Percentiles rank a stretch among this genome's conserved stretches.
Evolutionary conservation across 2,888 invertebrate species (phyloP).

Genomic region (Panzeria rudis): DNA sequence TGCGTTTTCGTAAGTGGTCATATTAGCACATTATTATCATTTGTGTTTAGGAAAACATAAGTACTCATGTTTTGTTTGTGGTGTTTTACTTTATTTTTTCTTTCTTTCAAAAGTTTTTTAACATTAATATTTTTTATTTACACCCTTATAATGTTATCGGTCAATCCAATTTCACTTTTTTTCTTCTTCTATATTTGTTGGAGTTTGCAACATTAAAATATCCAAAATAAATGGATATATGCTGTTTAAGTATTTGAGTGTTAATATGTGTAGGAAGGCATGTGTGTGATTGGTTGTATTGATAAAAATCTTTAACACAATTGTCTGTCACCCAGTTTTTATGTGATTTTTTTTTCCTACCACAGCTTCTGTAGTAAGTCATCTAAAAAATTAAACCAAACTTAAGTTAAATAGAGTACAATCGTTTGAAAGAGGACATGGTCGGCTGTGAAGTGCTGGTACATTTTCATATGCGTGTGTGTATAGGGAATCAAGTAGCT

Average conservation of each 20-base stretch:
- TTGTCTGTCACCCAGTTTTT: conserved; percentile 74
- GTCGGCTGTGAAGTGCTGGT: conserved; percentile 3
- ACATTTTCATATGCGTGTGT: too few relatives aligned
- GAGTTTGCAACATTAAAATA: conserved; percentile 35
- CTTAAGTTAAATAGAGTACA: conserved; percentile 8
- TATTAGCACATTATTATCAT: conserved; percentile 58
- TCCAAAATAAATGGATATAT: conserved; percentile 2
- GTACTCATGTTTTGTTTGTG: conserved; percentile 15
- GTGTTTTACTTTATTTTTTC: conserved; percentile 5
- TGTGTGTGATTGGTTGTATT: conserved; percentile 61
- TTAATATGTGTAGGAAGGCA: conserved; percentile 12
- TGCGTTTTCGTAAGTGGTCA: conserved; percentile 36
- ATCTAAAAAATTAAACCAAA: conserved; percentile 62
- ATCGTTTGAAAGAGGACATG: background rate
- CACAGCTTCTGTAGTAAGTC: conserved; percentile 44
- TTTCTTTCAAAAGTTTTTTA: conserved; percentile 60
- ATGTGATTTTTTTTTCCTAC: conserved; percentile 9
- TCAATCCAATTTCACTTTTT: conserved; percentile 34
- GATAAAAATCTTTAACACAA: conserved; percentile 69
- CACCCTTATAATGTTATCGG: conserved; percentile 77
- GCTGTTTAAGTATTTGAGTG: conserved; percentile 19
- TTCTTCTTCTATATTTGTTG: background rate
- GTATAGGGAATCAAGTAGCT: too few relatives aligned
- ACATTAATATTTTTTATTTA: conserved; percentile 79
- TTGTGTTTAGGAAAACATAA: conserved; percentile 39